These are phyloP conservation scores for Helicoverpa assulta DNA, from an alignment of 2,888 invertebrate genomes.

Conservation along the genomic window DNA sequence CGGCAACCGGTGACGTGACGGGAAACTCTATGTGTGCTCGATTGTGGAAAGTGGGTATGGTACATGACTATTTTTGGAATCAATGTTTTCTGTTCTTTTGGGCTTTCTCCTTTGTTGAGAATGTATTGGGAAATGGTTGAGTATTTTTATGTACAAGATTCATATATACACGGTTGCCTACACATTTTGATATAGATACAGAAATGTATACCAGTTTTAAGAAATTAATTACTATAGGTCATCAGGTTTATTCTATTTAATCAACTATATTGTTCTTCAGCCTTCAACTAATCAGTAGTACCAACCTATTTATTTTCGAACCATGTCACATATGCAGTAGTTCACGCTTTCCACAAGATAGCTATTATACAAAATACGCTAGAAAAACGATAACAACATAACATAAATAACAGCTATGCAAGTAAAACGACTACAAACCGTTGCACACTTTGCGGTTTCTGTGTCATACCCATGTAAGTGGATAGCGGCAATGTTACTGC, in stretches of 20 bases:
- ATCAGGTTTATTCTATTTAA: too few relatives aligned
- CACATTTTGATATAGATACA: too few relatives aligned
- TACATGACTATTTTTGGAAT: not conserved
- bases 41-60: constrained; percentile 15
- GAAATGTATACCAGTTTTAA: too few relatives aligned
- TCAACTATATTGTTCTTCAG: too few relatives aligned
- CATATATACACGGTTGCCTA: too few relatives aligned
- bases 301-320: too few relatives aligned
- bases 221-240: too few relatives aligned
- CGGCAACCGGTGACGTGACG: constrained; percentile 64
- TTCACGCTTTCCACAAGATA: too few relatives aligned
- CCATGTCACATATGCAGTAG: too few relatives aligned
- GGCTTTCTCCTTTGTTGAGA: not conserved
- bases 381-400: constrained; percentile 6
- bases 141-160: not conserved
- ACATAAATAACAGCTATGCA: constrained; percentile 15
- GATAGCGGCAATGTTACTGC: constrained; percentile 52
- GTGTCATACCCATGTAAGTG: constrained; percentile 38
- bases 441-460: constrained; percentile 48
- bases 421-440: constrained; percentile 28
- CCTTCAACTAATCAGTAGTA: too few relatives aligned
- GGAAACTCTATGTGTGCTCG: constrained; percentile 61
- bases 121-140: not conserved
- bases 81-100: not conserved
- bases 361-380: not conserved